These are phyloP conservation scores for Periplaneta americana DNA, from an alignment of 1,140 invertebrate genomes.

Conservation along the genomic window DNA sequence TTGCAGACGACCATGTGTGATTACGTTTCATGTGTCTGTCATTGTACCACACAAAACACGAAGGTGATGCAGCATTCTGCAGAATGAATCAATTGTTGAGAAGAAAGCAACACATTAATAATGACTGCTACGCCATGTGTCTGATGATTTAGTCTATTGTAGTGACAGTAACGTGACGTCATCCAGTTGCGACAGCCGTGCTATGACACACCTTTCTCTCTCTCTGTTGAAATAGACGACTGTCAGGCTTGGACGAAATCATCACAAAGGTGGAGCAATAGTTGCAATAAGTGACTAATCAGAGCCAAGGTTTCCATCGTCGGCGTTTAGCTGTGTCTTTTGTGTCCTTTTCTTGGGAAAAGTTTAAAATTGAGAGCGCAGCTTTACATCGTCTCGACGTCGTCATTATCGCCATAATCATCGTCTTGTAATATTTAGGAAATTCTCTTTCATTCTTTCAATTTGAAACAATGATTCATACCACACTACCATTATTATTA, in stretches of 20 bases:
- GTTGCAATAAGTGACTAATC: not conserved
- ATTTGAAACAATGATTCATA: too few species aligned
- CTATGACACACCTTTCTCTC: not conserved
- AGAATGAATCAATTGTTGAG: not conserved
- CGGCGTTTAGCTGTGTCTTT: too few species aligned
- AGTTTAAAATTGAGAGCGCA: too few species aligned
- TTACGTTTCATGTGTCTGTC: not conserved
- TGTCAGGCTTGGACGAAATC: not conserved
- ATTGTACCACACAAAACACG: not conserved
- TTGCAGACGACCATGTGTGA: not conserved
- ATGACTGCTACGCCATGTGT: not conserved
- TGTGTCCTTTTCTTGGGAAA: not conserved
- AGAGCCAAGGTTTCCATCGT: not conserved
- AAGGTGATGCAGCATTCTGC: not conserved
- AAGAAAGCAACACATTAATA: not conserved
- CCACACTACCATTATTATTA: too few species aligned
- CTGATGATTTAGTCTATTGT: not conserved
- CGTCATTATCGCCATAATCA: too few species aligned
- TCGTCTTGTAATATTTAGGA: too few species aligned
- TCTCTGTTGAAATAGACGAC: not conserved
- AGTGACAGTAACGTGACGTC: not conserved
- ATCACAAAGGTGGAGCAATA: not conserved
- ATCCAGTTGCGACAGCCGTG: not conserved
- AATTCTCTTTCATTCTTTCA: too few species aligned
- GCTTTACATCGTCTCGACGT: too few species aligned